Base-by-base conservation (phyloP, 2,797 vertebrate genomes). In the Macrochelys suwanniensis region DNA sequence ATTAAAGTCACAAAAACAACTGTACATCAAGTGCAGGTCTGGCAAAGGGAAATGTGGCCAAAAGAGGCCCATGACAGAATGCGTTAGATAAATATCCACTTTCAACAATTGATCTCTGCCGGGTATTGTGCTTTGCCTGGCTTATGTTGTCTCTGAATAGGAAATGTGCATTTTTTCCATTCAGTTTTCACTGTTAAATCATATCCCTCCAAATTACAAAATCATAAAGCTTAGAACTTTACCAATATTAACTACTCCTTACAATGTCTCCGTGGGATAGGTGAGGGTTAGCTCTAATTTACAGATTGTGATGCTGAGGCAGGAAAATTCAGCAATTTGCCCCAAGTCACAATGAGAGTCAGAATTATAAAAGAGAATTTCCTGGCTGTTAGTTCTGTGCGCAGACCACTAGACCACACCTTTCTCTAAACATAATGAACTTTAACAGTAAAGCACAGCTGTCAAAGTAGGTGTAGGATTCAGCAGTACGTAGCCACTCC, bases 31-130 rank as follows among this genome's bases (percentile, higher is more conserved):
- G 11, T 61, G 90, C 9, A 7, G 85, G 53, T 88, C 96, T 78
- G 89, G 89, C 53, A 33, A 33, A 85, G 86, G 89, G 80, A 84
- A 78, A 15, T 1, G 1, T 59, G 88, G 92, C 97, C 90, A 88
- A 83, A 83, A 89, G 95, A 56, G 83, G 95, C 95, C 95, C 92
- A 85, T 84, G 90, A 45, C 89, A 54, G 74, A 81, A 9, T 10
- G 33, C 56, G 21, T 2, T 31, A 85, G 93, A 92, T 42, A 80
- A 90, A 85, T 6, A 37, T n/a, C 65, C 68, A 65, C 85, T n/a
- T 56, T 74, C 71, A 78, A 85, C 12, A 53, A 13, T 0, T 42
- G 11, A 26, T 57, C 77, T 76, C 87, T 12, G 85, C 86, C 42
- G 92, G 57, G 61, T 12, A 1, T 31, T 76, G 68, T 50, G 26